phyloP scores from a whole-genome alignment of 2,888 invertebrate genomes.

The Oscheius sp. region DNA sequence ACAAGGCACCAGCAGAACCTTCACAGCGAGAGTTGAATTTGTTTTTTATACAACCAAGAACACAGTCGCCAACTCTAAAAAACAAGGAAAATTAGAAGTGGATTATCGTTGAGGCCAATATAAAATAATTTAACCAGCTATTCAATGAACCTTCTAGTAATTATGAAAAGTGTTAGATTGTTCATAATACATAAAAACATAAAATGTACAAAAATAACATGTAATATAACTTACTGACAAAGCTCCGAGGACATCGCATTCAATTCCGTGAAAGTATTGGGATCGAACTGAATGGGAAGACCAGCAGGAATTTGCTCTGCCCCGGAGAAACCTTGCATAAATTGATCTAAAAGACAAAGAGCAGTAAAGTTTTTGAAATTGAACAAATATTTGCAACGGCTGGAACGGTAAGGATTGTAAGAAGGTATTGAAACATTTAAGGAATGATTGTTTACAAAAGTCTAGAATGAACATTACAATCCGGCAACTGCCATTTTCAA shows the following conservation, averaged over 20 bases:
- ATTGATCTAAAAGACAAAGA: no score
- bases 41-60: constrained; percentile 52
- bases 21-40: constrained; percentile 60
- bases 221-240: constrained; percentile 9
- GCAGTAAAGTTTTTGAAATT: no score
- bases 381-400: neutral
- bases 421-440: neutral
- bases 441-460: no score
- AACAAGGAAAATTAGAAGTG: no score
- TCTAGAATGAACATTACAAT: no score
- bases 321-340: no score
- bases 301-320: neutral
- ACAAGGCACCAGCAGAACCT: constrained; percentile 56
- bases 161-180: no score
- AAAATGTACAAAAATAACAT: no score
- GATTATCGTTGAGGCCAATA: no score
- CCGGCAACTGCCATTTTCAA: neutral
- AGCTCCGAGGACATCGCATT: constrained; percentile 9
- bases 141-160: no score
- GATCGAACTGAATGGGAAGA: neutral
- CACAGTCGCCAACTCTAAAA: constrained; percentile 51
- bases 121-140: no score
- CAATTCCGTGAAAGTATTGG: neutral
- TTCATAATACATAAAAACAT: no score
- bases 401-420: neutral